A percentile compares a stretch with the other conserved stretches of the same genome.
These are phyloP conservation scores for Recurvirostra avosetta DNA, from an alignment of 2,113 vertebrate genomes.

Conservation along the genomic window DNA sequence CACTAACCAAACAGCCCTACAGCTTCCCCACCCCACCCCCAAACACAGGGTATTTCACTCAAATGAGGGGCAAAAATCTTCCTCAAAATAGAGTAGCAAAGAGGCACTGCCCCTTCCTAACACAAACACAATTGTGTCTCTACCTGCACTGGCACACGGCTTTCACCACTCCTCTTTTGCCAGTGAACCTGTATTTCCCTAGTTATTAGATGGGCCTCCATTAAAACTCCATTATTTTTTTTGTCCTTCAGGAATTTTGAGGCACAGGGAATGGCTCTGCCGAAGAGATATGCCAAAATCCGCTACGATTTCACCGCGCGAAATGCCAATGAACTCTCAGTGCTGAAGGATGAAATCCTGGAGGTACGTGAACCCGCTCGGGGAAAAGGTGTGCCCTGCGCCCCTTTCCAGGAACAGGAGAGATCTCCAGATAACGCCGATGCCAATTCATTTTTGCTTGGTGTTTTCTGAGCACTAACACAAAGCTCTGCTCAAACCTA, in stretches of 20 bases:
- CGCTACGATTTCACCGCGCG: slow-evolving; percentile 91
- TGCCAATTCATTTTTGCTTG: not conserved
- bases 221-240: not conserved
- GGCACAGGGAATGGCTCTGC: slow-evolving; percentile 51
- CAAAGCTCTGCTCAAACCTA: not conserved
- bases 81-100: not conserved
- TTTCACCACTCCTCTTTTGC: not conserved
- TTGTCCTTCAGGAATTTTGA: slow-evolving; percentile 75
- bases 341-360: slow-evolving; percentile 89
- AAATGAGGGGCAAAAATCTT: not conserved
- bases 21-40: not conserved
- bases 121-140: too few relatives aligned
- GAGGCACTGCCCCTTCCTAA: not conserved
- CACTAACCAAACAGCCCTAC: not conserved
- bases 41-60: not conserved
- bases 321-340: slow-evolving; percentile 91
- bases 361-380: slow-evolving; percentile 73
- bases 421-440: too few relatives aligned
- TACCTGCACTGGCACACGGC: not conserved
- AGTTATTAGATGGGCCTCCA: not conserved
- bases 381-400: not conserved
- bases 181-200: not conserved
- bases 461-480: not conserved
- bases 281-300: slow-evolving; percentile 85
- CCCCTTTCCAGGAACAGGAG: not conserved